Evolutionary conservation across 2,113 vertebrate species (phyloP).

Genomic region (Microcebus griseorufus): DNA sequence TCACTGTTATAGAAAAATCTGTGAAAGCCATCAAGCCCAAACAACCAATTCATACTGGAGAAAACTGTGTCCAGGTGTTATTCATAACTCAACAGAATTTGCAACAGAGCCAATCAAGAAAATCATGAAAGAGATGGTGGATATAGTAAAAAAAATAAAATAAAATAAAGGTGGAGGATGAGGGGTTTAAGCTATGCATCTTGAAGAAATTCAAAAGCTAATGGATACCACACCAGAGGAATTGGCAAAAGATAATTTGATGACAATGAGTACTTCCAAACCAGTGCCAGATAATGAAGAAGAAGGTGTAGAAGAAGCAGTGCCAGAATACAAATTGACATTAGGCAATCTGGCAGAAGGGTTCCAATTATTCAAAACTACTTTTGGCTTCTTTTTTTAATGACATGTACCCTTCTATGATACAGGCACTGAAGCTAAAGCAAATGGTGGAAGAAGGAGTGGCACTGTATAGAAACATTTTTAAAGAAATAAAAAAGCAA

Average conservation of each 20-base stretch:
- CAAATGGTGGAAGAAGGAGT: neutral
- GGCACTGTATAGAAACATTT: neutral
- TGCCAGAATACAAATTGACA: neutral
- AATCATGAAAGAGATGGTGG: neutral
- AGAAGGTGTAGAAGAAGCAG: neutral
- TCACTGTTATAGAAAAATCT: neutral
- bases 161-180: too few relatives aligned
- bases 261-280: neutral
- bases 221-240: neutral
- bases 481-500: neutral
- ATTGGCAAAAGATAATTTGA: neutral
- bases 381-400: neutral
- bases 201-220: neutral
- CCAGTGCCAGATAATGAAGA: neutral
- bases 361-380: neutral
- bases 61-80: neutral
- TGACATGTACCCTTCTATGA: neutral
- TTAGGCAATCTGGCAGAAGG: neutral
- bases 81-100: neutral
- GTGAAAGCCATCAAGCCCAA: neutral
- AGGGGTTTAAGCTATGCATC: neutral
- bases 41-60: neutral
- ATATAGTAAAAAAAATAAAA: neutral
- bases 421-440: neutral
- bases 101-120: neutral